phyloP scores from a whole-genome alignment of 2,113 vertebrate genomes.

The Aramus guarauna region DNA sequence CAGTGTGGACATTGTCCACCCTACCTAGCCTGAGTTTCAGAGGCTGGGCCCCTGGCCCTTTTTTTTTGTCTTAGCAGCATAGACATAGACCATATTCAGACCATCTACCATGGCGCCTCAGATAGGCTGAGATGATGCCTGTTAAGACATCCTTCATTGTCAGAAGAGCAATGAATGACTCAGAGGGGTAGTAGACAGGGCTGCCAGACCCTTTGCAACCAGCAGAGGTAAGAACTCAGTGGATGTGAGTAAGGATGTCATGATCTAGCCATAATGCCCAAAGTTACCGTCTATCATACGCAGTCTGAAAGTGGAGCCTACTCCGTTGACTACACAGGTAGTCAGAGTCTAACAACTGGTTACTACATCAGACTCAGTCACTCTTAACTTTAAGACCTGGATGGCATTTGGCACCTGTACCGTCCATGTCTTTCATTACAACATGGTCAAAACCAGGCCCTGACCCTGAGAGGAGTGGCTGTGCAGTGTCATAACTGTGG shows the following conservation, averaged over 20 bases:
- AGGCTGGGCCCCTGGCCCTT: neutral
- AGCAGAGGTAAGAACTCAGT: neutral
- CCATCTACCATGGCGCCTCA: neutral
- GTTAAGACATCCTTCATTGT: neutral
- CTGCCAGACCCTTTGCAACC: neutral
- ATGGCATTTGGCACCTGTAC: neutral
- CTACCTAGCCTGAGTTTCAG: neutral
- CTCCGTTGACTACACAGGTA: neutral
- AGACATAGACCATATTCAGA: neutral
- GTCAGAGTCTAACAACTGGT: neutral
- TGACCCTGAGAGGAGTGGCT: neutral
- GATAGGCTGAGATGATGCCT: neutral
- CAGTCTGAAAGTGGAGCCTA: neutral
- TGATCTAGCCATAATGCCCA: neutral
- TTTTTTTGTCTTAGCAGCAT: neutral
- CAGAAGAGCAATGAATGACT: neutral
- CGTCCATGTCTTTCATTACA: neutral
- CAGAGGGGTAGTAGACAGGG: neutral
- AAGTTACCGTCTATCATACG: too few species aligned
- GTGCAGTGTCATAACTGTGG: neutral
- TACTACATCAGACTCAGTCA: fast-evolving
- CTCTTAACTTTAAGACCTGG: neutral
- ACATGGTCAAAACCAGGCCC: neutral
- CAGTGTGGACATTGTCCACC: too few species aligned
- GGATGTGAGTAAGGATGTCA: neutral